A percentile compares a stretch with the other conserved stretches of the same genome.
Conservation (phyloP, 2,888 invertebrate species). For the Epicampocera succincta region DNA sequence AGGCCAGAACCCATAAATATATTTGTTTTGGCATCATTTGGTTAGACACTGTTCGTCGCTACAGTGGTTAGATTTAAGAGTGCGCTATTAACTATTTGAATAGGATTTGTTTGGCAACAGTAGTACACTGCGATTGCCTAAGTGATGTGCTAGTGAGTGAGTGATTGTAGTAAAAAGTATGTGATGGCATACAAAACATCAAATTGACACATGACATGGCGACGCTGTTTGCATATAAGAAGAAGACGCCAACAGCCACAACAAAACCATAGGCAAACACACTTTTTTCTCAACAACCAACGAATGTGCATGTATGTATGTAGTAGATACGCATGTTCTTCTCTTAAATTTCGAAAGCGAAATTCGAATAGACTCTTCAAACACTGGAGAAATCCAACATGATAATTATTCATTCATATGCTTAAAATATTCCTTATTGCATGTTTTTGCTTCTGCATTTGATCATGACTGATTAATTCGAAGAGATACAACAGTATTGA, state of each 20-base stretch:
- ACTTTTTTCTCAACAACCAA: slow-evolving; percentile 13
- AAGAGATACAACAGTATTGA: slow-evolving; percentile 58
- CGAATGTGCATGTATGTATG: not conserved
- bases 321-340: not conserved
- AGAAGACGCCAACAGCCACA: slow-evolving; percentile 54
- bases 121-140: slow-evolving; percentile 25
- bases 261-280: not conserved
- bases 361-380: slow-evolving; percentile 62
- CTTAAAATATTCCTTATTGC: slow-evolving; percentile 8
- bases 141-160: slow-evolving; percentile 54
- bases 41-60: slow-evolving; percentile 1
- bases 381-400: slow-evolving; percentile 58
- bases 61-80: slow-evolving; percentile 2
- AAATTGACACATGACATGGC: slow-evolving; percentile 72
- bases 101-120: slow-evolving; percentile 41
- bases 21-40: not conserved
- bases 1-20: too few species aligned
- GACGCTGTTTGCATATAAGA: slow-evolving; percentile 70
- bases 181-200: slow-evolving; percentile 67
- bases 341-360: slow-evolving; percentile 1
- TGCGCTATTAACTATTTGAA: slow-evolving; percentile 13
- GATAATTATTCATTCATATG: slow-evolving; percentile 64
- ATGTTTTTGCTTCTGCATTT: not conserved
- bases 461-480: slow-evolving; percentile 65
- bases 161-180: slow-evolving; percentile 56